These are phyloP conservation scores for Colaptes auratus DNA, from an alignment of 2,113 vertebrate species.

Conservation along the genomic window DNA sequence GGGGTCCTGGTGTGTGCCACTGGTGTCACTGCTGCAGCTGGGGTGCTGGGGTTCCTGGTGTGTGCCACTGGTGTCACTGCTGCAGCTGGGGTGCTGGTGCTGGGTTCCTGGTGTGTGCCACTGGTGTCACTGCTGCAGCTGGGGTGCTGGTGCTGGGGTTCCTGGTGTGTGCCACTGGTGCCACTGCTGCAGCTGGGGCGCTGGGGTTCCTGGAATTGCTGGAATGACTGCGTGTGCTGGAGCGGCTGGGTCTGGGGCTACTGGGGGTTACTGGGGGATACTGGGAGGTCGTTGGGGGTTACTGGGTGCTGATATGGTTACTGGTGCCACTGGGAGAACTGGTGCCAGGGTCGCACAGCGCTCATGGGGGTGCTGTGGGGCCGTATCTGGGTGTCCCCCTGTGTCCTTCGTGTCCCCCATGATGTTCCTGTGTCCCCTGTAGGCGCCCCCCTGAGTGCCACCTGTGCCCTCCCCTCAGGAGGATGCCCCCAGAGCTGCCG, in stretches of 20 bases:
- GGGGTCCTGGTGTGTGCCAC: no score
- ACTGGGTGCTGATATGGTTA: neutral
- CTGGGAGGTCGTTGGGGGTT: neutral
- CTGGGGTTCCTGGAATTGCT: neutral
- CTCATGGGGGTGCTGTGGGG: neutral
- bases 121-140: neutral
- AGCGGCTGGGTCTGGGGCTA: neutral
- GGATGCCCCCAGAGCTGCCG: neutral
- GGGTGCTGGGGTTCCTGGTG: neutral
- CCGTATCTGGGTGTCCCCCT: neutral
- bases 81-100: neutral
- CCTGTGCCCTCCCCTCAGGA: neutral
- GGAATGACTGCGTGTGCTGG: neutral
- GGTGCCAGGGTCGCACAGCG: neutral
- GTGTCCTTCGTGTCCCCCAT: neutral
- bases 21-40: neutral
- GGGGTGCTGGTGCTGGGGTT: no score
- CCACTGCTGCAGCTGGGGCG: no score
- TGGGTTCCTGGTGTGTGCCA: neutral
- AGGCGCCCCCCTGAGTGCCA: neutral
- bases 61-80: neutral
- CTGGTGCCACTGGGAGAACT: neutral
- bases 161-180: no score
- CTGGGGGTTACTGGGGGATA: neutral
- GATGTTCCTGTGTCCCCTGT: fast-evolving